Evolutionary conservation across 2,113 vertebrate genomes (phyloP), one percentile per base, ranked within the genome.

Genomic region (Boleophthalmus pectinirostris): DNA sequence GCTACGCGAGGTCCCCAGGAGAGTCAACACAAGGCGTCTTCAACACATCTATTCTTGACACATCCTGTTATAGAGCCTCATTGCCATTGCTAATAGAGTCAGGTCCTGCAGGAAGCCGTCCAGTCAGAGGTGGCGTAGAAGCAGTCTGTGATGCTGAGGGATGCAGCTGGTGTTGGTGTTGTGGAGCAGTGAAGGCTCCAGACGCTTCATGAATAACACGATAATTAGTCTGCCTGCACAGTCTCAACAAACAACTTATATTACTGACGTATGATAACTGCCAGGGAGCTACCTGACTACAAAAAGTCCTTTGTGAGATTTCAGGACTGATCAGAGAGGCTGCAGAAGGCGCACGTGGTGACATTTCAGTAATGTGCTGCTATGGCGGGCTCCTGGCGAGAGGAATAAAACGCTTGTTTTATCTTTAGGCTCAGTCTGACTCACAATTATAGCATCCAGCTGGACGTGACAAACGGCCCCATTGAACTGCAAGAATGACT

Each of bases 31-130:
- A 47, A 56, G 23, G 47, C 66, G 68, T 35, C 33, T 33, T 79
- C 53, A 56, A 56, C 38, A 46, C 56, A 72, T 82, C 73, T 81
- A 79, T 80, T 86, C 69, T 21, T 57, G 79, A 77, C 74, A 72
- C 78, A 85, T 83, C 74, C 68, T 49, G 57, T 64, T 57, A 69
- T 60, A 74, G 70, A 73, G 66, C 63, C 66, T 84, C 58, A 73
- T 80, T 80, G 78, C 64, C 54, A 64, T 70, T 71, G 77, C 82
- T 90, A 84, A 91, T 88, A 82, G 74, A 84, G 83, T 79, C 69
- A 78, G 73, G 77, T 86, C 77, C 71, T 75, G 0, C 2, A 80
- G 76, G 70, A 79, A 77, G 70, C 24, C 60, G 69, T 77, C 74
- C 78, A 79, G 85, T 88, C 68, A 83, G 72, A 77, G 75, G 70